These are phyloP conservation scores for Platichthys flesus DNA, from an alignment of 2,113 vertebrate species.

Conservation along the genomic window DNA sequence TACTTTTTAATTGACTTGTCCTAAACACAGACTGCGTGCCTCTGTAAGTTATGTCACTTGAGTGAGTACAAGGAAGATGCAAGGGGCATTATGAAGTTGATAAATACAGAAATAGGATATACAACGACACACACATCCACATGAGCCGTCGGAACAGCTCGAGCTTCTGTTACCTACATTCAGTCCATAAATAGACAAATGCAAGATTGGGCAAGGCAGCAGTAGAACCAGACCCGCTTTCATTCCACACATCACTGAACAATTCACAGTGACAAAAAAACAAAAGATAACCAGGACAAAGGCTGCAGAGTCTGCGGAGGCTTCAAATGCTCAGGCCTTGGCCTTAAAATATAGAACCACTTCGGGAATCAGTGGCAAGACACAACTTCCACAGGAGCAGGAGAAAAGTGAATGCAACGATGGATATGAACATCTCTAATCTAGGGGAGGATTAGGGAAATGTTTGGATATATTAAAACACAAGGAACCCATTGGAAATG, in stretches of 20 bases:
- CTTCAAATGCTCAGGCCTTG: neutral
- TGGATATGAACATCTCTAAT: neutral
- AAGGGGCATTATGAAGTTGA: neutral
- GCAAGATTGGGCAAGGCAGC: neutral
- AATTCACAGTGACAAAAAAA: constrained; percentile 33
- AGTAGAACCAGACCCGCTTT: constrained; percentile 29
- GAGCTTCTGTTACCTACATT: constrained; percentile 17
- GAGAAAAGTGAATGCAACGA: constrained; percentile 6
- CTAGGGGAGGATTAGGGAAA: too few species aligned
- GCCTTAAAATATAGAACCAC: constrained; percentile 3
- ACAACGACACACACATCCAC: neutral
- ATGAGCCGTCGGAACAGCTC: neutral
- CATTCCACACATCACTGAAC: constrained; percentile 49
- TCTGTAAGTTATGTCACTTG: neutral
- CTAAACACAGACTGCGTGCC: neutral
- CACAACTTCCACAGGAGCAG: neutral
- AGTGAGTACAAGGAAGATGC: neutral
- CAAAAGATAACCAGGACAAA: constrained; percentile 34
- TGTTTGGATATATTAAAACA: too few species aligned
- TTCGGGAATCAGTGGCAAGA: constrained; percentile 2
- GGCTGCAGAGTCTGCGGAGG: neutral
- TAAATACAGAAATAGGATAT: neutral
- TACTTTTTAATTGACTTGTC: constrained; percentile 18
- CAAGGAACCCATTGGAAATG: too few species aligned
- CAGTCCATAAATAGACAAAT: constrained; percentile 12